These are phyloP conservation scores for Eupristina koningsbergeri DNA, from an alignment of 1,140 invertebrate genomes.

Conservation along the genomic window DNA sequence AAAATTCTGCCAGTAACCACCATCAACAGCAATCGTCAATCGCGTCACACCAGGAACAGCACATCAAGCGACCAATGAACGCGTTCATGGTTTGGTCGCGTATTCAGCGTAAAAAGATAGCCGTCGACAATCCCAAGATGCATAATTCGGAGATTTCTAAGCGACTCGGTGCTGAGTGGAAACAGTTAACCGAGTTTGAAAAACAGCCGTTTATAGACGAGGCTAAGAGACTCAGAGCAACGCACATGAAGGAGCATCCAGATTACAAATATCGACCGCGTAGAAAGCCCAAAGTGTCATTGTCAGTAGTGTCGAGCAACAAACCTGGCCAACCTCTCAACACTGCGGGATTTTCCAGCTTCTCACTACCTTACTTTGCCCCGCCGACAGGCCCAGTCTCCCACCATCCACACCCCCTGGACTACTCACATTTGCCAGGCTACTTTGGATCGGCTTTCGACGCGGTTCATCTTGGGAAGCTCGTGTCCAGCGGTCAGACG, in stretches of 20 bases:
- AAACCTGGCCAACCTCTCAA: constrained; percentile 85
- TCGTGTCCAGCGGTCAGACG: constrained; percentile 65
- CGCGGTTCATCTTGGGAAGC: constrained; percentile 76
- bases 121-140: constrained; percentile 99
- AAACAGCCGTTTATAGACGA: constrained; percentile 99
- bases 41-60: constrained; percentile 70
- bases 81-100: constrained; percentile 99
- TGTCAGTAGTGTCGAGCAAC: constrained; percentile 62
- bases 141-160: constrained; percentile 99
- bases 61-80: constrained; percentile 99
- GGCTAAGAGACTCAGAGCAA: constrained; percentile 93
- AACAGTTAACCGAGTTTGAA: constrained; percentile 91
- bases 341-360: constrained; percentile 74
- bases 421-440: constrained; percentile 65
- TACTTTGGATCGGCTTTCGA: constrained; percentile 81
- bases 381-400: constrained; percentile 67
- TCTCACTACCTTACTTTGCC: constrained; percentile 77
- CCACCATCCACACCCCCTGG: constrained; percentile 71
- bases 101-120: constrained; percentile 97
- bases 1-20: constrained; percentile 32
- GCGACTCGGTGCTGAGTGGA: constrained; percentile 98
- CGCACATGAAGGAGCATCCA: constrained; percentile 99
- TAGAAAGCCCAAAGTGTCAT: constrained; percentile 87
- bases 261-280: constrained; percentile 97
- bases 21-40: constrained; percentile 57